Evolutionary conservation across 2,888 invertebrate genomes (phyloP).

Genomic region (Nomada fabriciana): DNA sequence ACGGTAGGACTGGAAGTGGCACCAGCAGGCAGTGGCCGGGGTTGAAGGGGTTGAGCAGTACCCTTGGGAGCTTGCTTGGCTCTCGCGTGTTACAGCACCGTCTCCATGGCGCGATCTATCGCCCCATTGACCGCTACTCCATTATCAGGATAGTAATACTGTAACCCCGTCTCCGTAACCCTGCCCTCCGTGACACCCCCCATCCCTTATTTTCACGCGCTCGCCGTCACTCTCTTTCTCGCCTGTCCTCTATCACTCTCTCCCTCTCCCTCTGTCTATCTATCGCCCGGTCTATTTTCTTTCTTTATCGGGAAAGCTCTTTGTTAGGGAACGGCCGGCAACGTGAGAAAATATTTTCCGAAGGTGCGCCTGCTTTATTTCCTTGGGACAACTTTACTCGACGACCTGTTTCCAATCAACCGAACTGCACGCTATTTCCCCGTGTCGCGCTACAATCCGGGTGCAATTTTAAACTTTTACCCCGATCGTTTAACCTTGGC

Average conservation of each 20-base stretch:
- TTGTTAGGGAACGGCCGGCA: slow-evolving; percentile 36
- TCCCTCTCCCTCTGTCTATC: slow-evolving; percentile 65
- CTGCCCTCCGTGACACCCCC: slow-evolving; percentile 57
- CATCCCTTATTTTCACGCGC: slow-evolving; percentile 31
- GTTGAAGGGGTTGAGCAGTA: slow-evolving; percentile 58
- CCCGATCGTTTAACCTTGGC: slow-evolving; percentile 18
- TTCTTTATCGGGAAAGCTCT: slow-evolving; percentile 74
- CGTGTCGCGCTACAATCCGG: neutral
- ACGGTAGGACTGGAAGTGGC: slow-evolving; percentile 62
- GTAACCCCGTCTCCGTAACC: slow-evolving; percentile 74
- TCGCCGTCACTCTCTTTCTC: neutral
- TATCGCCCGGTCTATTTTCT: slow-evolving; percentile 70
- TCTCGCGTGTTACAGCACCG: slow-evolving; percentile 71
- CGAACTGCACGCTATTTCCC: no score
- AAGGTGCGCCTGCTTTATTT: slow-evolving; percentile 16
- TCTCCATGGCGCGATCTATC: slow-evolving; percentile 77
- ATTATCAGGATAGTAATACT: slow-evolving; percentile 80
- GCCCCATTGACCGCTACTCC: slow-evolving; percentile 81
- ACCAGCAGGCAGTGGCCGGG: slow-evolving; percentile 15
- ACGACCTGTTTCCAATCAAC: neutral
- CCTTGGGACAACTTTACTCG: neutral
- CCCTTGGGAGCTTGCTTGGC: slow-evolving; percentile 73
- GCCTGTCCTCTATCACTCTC: neutral
- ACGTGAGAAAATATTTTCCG: slow-evolving; percentile 32
- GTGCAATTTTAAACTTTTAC: slow-evolving; percentile 5